These are phyloP conservation scores for Panthera tigris DNA, from an alignment of 2,113 vertebrate species.

Conservation along the genomic window DNA sequence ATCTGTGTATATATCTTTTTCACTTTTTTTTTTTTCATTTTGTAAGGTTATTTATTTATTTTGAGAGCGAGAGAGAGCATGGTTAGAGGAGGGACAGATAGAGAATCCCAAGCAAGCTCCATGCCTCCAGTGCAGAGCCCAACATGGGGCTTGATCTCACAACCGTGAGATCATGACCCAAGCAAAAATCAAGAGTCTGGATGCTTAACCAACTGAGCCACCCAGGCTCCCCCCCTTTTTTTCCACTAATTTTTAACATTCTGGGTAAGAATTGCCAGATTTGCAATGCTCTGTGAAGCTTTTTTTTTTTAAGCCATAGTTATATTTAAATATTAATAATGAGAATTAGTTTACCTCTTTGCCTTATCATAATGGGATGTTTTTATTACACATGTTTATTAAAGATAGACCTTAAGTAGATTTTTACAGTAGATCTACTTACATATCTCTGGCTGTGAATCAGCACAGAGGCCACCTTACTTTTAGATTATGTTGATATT, in stretches of 20 bases:
- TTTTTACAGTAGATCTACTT: neutral
- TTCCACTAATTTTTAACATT: neutral
- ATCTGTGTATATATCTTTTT: neutral
- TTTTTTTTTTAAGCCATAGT: neutral
- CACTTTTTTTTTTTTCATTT: neutral
- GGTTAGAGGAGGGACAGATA: too few relatives aligned
- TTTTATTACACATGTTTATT: constrained; percentile 52
- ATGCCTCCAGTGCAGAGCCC: too few relatives aligned
- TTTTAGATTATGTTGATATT: constrained; percentile 47
- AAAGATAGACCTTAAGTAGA: constrained; percentile 36
- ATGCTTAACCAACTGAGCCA: too few relatives aligned
- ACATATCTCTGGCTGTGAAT: constrained; percentile 34
- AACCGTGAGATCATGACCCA: too few relatives aligned
- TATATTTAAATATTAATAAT: constrained; percentile 55
- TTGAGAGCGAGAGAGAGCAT: too few relatives aligned
- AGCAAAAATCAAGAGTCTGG: too few relatives aligned
- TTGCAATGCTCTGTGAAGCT: constrained; percentile 29
- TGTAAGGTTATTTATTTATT: too few relatives aligned
- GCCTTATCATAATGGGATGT: neutral
- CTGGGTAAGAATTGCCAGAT: neutral
- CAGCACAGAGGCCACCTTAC: neutral
- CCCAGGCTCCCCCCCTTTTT: too few relatives aligned
- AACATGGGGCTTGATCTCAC: too few relatives aligned
- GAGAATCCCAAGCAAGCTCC: too few relatives aligned
- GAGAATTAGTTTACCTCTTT: constrained; percentile 1